Evolutionary conservation across 1,140 invertebrate genomes (phyloP).

Genomic region (Ruditapes philippinarum): DNA sequence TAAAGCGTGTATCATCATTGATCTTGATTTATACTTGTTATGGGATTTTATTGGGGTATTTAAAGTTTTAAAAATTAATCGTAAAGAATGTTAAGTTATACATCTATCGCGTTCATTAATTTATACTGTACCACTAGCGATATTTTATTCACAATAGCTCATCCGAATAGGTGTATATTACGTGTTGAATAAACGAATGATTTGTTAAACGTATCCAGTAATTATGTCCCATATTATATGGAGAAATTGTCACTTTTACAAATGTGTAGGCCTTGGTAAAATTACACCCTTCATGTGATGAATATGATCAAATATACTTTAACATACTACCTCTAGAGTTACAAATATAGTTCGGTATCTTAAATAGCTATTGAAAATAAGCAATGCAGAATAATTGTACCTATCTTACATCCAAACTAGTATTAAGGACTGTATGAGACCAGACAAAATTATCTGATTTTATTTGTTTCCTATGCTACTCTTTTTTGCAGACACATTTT

Average conservation of each 20-base stretch:
- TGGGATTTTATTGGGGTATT: too few species aligned
- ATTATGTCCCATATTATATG: background rate
- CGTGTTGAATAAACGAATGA: background rate
- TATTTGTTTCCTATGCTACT: background rate
- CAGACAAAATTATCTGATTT: background rate
- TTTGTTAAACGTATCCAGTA: slow-evolving; percentile 24
- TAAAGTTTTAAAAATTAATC: too few species aligned
- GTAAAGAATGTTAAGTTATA: too few species aligned
- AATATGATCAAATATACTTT: background rate
- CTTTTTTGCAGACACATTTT: background rate
- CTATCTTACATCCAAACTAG: background rate
- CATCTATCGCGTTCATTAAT: too few species aligned
- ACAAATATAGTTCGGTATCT: too few species aligned
- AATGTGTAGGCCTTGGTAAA: background rate
- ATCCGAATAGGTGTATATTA: background rate
- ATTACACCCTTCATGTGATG: background rate
- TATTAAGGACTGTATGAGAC: background rate
- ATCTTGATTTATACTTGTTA: too few species aligned
- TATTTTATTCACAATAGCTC: background rate
- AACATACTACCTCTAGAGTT: too few species aligned
- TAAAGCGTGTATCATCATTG: too few species aligned
- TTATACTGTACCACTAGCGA: background rate
- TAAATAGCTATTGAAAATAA: background rate
- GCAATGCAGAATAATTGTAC: slow-evolving; percentile 10
- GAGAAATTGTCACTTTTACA: slow-evolving; percentile 12